These are phyloP conservation scores for Caretta caretta DNA, from an alignment of 2,113 vertebrate species.

Conservation along the genomic window DNA sequence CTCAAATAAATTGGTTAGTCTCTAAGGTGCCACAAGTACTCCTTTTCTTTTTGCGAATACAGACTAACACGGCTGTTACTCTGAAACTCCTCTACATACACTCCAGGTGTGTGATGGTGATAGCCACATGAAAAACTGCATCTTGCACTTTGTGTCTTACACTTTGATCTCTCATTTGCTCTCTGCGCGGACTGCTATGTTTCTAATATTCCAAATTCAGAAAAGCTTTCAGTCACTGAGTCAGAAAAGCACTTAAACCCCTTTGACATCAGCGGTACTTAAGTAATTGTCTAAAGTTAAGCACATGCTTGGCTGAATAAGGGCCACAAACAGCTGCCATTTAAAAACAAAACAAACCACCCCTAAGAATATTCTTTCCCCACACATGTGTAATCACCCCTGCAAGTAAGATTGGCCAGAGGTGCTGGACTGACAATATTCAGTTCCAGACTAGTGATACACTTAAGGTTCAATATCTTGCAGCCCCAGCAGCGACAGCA, in stretches of 20 bases:
- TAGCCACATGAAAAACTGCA: neutral
- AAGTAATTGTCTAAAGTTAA: neutral
- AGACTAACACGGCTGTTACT: too few relatives aligned
- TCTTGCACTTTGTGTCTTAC: neutral
- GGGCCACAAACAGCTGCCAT: neutral
- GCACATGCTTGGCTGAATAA: neutral
- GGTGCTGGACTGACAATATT: neutral
- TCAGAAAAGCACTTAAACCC: neutral
- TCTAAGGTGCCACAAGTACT: too few relatives aligned
- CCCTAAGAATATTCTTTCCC: neutral
- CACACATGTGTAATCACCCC: neutral
- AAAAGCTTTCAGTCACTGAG: neutral
- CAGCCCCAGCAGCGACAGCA: neutral
- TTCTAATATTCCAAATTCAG: neutral
- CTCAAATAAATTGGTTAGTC: too few relatives aligned
- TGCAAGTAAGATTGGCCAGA: neutral
- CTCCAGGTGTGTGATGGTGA: neutral
- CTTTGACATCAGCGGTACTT: neutral
- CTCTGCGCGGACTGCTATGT: neutral
- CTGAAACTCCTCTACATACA: neutral
- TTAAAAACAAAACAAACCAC: neutral
- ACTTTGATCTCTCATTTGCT: neutral
- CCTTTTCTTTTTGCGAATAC: too few relatives aligned
- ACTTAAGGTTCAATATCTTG: neutral
- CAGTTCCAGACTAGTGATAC: neutral